Evolutionary conservation across 92 coral and sea anemone genomes (phyloP), one percentile per base, ranked within the genome.

Genomic region (Zoanthus solanderi): DNA sequence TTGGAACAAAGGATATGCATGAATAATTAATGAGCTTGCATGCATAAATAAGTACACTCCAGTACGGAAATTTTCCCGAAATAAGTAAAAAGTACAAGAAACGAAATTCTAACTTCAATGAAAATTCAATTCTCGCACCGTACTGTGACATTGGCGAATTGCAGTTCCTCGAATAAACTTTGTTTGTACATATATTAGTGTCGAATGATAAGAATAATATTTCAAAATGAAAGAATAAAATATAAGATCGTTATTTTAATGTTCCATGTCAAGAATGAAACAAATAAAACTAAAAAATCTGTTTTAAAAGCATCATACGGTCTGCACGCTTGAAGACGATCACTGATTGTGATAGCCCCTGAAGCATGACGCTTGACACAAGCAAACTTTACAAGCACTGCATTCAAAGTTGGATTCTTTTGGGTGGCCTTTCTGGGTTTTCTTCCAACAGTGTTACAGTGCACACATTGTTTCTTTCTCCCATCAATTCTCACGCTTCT

Each of bases 321-420:
- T 63, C 69, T 63, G 29, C 69, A 63, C 2, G 16, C 69, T 63
- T 63, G 69, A 63, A 0, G 16, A 63, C 1, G 16, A 63, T 63
- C 69, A n/a, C 69, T 63, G 69, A 63, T 63, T 63, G 69, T 63
- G 69, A 63, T 63, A 63, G 16, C 16, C 69, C 16, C 69, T 63
- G 69, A 63, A 63, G 29, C 69, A 63, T 63, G 69, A 14, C 9
- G 69, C 69, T 63, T 63, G 69, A 63, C 69, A 63, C 69, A 63
- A 63, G 29, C 69, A 63, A 63, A 63, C 16, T 63, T 63, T 63
- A 63, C 29, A 63, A 63, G 69, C 9, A 52, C 56, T 52, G 56
- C 56, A 52, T 52, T 52, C 56, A 12, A 52, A 52, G 11, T 52
- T 52, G 11, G 56, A 7, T 52, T 52, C 56, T 52, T 52, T 52